Percentiles rank a stretch among this genome's conserved stretches.
phyloP scores from a whole-genome alignment of 2,113 vertebrate species.

The Alexandromys fortis region DNA sequence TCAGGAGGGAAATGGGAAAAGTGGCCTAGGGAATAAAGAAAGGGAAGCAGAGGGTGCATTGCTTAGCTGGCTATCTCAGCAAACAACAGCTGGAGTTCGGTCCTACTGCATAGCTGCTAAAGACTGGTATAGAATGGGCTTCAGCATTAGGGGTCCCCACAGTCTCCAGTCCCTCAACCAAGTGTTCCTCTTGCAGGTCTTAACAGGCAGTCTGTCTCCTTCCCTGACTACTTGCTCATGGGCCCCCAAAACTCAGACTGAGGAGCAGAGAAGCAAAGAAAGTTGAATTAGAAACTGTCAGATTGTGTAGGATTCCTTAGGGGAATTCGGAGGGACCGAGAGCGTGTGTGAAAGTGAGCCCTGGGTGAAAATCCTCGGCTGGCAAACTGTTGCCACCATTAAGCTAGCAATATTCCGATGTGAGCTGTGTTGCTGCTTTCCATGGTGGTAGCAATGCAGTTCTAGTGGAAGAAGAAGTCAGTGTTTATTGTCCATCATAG shows the following conservation, averaged over 20 bases:
- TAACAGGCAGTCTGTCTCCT: not conserved
- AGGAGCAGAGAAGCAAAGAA: not conserved
- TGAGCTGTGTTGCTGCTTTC: too few relatives aligned
- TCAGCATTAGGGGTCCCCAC: not conserved
- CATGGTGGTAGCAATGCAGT: too few relatives aligned
- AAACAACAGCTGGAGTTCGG: not conserved
- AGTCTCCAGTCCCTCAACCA: not conserved
- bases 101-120: not conserved
- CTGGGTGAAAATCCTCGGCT: not conserved
- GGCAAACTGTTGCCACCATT: not conserved
- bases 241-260: not conserved
- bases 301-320: not conserved
- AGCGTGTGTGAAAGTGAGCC: not conserved
- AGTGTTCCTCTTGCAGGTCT: not conserved
- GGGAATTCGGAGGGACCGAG: not conserved
- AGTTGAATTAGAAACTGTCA: not conserved
- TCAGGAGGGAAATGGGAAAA: not conserved
- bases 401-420: not conserved
- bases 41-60: not conserved
- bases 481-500: not conserved
- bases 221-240: not conserved
- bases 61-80: not conserved
- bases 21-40: not conserved
- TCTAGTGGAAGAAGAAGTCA: too few relatives aligned
- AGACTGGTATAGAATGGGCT: not conserved